Percentiles rank a stretch among this genome's conserved stretches.
These are phyloP conservation scores for Tamandua tetradactyla DNA, from an alignment of 2,797 vertebrate species.

Conservation along the genomic window DNA sequence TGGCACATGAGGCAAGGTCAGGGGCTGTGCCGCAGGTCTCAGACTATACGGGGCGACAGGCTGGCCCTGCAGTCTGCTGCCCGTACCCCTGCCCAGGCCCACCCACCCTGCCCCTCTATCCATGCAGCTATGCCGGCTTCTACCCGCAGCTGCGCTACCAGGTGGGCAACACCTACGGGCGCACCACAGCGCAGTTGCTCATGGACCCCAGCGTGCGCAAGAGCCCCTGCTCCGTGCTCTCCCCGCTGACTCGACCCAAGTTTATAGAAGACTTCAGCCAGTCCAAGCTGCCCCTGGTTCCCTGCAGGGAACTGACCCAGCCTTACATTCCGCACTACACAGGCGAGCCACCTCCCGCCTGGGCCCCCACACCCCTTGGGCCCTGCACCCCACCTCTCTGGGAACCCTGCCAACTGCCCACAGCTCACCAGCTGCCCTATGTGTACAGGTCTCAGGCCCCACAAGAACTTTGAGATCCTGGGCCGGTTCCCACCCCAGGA, in stretches of 20 bases:
- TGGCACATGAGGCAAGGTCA: too few relatives aligned
- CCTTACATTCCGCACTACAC: slow-evolving; percentile 73
- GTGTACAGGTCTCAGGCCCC: slow-evolving; percentile 62
- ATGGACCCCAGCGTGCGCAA: slow-evolving; percentile 71
- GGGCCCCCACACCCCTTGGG: not conserved
- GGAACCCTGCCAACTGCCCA: too few relatives aligned
- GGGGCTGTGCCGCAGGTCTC: too few relatives aligned
- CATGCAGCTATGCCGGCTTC: slow-evolving; percentile 77
- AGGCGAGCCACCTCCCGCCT: slow-evolving; percentile 21
- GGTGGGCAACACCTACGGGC: slow-evolving; percentile 76
- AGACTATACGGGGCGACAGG: too few relatives aligned
- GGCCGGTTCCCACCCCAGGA: slow-evolving; percentile 43
- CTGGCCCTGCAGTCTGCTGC: too few relatives aligned
- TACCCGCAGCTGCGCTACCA: slow-evolving; percentile 81
- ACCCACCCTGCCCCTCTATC: not conserved
- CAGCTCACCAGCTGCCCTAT: not conserved
- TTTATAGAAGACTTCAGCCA: slow-evolving; percentile 75
- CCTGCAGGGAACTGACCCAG: slow-evolving; percentile 64
- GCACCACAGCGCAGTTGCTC: slow-evolving; percentile 72
- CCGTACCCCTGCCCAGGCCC: not conserved
- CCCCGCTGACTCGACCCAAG: slow-evolving; percentile 70
- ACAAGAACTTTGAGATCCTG: slow-evolving; percentile 57
- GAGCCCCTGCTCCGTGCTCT: slow-evolving; percentile 78
- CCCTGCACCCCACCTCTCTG: not conserved
- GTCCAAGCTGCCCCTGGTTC: not conserved